A percentile compares a stretch with the other conserved stretches of the same genome.
Conservation (phyloP, 2,113 vertebrate species). For the Pogonocichla stellata region DNA sequence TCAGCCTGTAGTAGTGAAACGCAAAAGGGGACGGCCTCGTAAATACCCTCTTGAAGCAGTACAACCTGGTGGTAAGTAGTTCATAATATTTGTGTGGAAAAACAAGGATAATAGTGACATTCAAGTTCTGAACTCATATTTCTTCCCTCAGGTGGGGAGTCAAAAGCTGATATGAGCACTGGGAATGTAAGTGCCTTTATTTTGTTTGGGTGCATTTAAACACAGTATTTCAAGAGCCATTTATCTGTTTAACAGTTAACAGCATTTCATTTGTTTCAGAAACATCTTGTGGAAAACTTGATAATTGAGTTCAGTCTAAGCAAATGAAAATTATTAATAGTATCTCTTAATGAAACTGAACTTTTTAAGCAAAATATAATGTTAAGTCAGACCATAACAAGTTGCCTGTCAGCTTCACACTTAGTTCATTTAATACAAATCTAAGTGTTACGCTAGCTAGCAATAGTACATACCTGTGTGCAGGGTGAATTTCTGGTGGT, state of each 20-base stretch:
- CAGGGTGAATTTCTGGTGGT: background rate
- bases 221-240: background rate
- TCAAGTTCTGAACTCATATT: slow-evolving; percentile 64
- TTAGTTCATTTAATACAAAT: background rate
- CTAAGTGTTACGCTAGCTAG: background rate
- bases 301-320: background rate
- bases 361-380: background rate
- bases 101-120: background rate
- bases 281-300: background rate
- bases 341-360: background rate
- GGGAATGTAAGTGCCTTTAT: slow-evolving; percentile 71
- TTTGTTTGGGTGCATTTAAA: slow-evolving; percentile 54
- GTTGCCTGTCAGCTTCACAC: background rate
- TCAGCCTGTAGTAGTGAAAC: slow-evolving; percentile 72
- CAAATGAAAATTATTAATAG: background rate
- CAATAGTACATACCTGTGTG: background rate
- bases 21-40: slow-evolving; percentile 79
- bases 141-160: slow-evolving; percentile 73
- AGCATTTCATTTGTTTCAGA: background rate
- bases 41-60: slow-evolving; percentile 74
- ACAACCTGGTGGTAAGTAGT: slow-evolving; percentile 68
- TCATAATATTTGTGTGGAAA: background rate
- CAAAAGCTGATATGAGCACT: slow-evolving; percentile 66
- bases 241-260: background rate
- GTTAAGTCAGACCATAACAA: background rate